Percentiles rank a stretch among this genome's conserved stretches.
Conservation (phyloP, 1,140 invertebrate genomes). For the Chlorops oryzae region DNA sequence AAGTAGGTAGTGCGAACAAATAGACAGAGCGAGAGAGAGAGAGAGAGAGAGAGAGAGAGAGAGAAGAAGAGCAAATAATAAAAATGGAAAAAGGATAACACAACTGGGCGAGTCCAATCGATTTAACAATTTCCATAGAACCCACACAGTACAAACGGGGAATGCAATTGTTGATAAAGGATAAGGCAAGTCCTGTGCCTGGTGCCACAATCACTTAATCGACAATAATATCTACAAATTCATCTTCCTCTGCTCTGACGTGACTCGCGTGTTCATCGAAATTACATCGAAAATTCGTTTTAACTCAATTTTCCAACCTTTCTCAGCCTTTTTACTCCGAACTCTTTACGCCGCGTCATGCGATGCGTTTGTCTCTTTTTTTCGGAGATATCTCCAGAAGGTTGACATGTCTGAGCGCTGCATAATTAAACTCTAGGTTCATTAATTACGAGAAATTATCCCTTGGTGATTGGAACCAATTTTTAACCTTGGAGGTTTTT, state of each 20-base stretch:
- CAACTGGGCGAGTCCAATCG: no score
- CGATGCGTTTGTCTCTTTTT: no score
- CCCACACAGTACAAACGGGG: background rate
- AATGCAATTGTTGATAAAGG: background rate
- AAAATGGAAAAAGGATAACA: background rate
- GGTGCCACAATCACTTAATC: background rate
- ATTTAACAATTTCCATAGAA: no score
- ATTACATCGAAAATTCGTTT: no score
- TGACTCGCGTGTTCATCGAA: background rate
- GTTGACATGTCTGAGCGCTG: no score
- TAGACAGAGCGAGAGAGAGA: background rate
- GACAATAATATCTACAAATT: background rate
- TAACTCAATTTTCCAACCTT: no score
- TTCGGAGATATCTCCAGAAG: no score
- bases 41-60: background rate
- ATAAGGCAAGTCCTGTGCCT: background rate
- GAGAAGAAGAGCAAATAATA: background rate
- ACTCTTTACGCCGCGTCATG: no score
- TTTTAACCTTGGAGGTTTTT: background rate
- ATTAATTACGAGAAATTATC: no score
- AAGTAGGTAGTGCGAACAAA: background rate
- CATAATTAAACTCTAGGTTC: no score
- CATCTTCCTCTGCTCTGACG: background rate
- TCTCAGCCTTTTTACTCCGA: no score
- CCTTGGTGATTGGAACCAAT: no score